phyloP scores from a whole-genome alignment of 2,113 vertebrate genomes.

The Laterallus jamaicensis region DNA sequence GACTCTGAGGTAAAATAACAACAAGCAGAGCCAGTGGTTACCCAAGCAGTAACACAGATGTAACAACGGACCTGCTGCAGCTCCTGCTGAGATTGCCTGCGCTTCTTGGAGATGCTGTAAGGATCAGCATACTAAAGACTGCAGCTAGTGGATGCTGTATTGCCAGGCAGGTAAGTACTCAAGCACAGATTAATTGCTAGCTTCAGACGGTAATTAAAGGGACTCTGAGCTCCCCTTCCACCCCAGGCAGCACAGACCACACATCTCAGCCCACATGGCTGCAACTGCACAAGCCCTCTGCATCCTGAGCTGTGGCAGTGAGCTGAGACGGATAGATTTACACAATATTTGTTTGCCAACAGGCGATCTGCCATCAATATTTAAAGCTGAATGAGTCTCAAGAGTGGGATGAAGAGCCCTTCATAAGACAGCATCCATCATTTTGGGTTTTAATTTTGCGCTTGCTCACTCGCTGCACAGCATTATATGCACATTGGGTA shows the following conservation, averaged over 20 bases:
- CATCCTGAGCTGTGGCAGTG: not conserved
- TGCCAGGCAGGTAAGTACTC: not conserved
- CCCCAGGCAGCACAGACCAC: not conserved
- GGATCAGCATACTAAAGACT: not conserved
- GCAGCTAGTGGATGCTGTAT: not conserved
- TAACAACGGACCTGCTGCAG: not conserved
- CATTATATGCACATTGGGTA: not conserved
- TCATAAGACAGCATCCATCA: conserved; percentile 48
- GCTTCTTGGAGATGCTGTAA: not conserved
- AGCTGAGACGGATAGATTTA: not conserved
- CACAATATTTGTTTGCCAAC: conserved; percentile 27
- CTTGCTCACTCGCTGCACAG: not conserved
- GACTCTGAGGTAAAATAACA: not conserved
- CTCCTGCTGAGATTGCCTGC: not conserved
- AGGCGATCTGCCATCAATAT: conserved; percentile 20
- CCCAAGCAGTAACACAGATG: not conserved
- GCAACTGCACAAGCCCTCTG: not conserved
- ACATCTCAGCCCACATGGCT: not conserved
- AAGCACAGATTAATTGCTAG: not conserved
- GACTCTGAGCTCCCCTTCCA: not conserved
- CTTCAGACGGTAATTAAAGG: not conserved
- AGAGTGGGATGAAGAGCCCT: conserved; percentile 50
- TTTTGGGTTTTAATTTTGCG: conserved; percentile 33
- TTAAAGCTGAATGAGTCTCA: conserved; percentile 52
- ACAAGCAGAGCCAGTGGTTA: not conserved